A percentile compares a stretch with the other conserved stretches of the same genome.
These are phyloP conservation scores for Habropoda laboriosa DNA, from an alignment of 1,140 invertebrate species.

Conservation along the genomic window DNA sequence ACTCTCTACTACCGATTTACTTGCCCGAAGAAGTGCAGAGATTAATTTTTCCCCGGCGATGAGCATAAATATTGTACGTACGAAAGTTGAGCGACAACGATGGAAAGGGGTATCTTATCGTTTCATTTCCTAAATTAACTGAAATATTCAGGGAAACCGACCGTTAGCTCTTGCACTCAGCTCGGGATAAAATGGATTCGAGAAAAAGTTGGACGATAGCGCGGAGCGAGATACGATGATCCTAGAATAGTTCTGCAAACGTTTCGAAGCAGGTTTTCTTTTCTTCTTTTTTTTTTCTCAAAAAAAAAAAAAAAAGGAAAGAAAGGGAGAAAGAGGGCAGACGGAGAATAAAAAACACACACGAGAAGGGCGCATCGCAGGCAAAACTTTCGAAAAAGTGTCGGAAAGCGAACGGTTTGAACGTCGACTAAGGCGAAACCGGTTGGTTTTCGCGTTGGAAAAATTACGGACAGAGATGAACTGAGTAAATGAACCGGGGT, in stretches of 20 bases:
- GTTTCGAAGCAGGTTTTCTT: neutral
- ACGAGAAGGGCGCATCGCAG: neutral
- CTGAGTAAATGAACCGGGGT: constrained; percentile 50
- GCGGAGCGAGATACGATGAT: neutral
- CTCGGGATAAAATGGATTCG: neutral
- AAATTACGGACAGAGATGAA: constrained; percentile 38
- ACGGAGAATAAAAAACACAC: no score
- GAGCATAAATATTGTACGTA: constrained; percentile 3
- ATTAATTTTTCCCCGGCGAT: neutral
- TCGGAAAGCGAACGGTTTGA: neutral
- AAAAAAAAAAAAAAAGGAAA: neutral
- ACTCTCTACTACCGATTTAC: no score
- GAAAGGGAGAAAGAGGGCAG: no score
- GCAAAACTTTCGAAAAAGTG: constrained; percentile 20
- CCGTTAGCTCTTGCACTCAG: neutral
- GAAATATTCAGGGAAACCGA: neutral
- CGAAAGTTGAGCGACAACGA: neutral
- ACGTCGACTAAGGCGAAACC: constrained; percentile 15
- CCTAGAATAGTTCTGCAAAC: constrained; percentile 17
- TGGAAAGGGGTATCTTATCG: neutral
- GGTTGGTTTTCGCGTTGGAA: constrained; percentile 25
- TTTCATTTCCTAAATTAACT: constrained; percentile 6
- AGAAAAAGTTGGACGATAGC: neutral
- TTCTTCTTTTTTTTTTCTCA: neutral
- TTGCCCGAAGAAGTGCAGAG: no score